Percentiles rank a stretch among this genome's conserved stretches.
Conservation (phyloP, 1,140 invertebrate genomes). For the Matsumurasca onukii region DNA sequence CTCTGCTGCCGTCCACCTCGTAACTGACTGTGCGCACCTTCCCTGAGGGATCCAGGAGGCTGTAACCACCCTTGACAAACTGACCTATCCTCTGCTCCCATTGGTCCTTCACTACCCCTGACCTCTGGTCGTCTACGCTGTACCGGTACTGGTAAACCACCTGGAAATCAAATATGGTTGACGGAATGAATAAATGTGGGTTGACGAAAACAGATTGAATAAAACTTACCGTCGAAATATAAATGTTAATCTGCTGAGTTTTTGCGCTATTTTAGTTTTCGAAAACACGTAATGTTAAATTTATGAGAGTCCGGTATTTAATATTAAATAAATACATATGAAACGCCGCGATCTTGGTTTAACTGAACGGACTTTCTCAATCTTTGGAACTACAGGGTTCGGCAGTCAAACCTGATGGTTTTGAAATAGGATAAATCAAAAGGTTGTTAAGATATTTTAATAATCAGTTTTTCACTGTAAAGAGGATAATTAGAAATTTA, state of each 20-base stretch:
- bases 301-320: not conserved
- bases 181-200: not conserved
- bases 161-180: too few relatives aligned
- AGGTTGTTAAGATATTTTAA: too few relatives aligned
- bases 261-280: not conserved
- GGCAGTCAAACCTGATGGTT: too few relatives aligned
- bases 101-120: conserved; percentile 49
- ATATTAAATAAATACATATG: too few relatives aligned
- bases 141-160: conserved; percentile 52
- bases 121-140: conserved; percentile 48
- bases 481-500: not conserved
- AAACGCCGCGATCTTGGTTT: too few relatives aligned
- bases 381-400: too few relatives aligned
- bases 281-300: not conserved
- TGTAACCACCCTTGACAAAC: conserved; percentile 51
- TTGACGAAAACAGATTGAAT: not conserved
- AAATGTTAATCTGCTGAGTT: not conserved
- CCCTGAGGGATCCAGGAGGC: conserved; percentile 52
- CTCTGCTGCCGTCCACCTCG: conserved; percentile 49
- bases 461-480: not conserved
- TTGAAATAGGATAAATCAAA: too few relatives aligned
- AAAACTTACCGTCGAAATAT: not conserved
- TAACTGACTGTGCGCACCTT: conserved; percentile 52
- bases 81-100: conserved; percentile 50
- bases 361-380: too few relatives aligned